Percentiles rank a stretch among this genome's conserved stretches.
Evolutionary conservation across 2,888 invertebrate species (phyloP).

Genomic region (Drosophila eohydei): DNA sequence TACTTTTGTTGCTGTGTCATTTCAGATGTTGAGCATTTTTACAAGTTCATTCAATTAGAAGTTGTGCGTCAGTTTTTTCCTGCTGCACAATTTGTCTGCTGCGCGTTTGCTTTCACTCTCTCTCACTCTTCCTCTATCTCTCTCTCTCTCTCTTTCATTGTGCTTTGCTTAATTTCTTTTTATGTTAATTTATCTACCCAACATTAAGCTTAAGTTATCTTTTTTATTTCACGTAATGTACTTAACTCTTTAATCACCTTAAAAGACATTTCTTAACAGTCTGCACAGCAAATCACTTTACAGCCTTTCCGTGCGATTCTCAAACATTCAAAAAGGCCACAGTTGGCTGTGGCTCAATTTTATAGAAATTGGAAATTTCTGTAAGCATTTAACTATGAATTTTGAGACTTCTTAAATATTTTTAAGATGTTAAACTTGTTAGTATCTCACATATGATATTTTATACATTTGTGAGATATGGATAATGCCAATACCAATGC

Average conservation of each 20-base stretch:
- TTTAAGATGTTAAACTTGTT: too few relatives aligned
- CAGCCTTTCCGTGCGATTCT: background rate
- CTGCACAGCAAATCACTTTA: background rate
- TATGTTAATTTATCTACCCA: constrained; percentile 35
- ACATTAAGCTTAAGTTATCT: constrained; percentile 6
- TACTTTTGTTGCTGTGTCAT: constrained; percentile 44
- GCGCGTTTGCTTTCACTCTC: constrained; percentile 3
- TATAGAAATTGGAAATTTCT: background rate
- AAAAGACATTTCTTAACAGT: background rate
- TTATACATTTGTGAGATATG: too few relatives aligned
- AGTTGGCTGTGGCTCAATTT: background rate
- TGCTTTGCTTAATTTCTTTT: constrained; percentile 25
- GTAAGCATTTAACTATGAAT: background rate
- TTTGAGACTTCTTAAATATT: too few relatives aligned
- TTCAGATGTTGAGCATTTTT: constrained; percentile 66
- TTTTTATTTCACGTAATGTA: background rate
- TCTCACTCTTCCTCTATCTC: background rate
- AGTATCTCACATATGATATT: too few relatives aligned
- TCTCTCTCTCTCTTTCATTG: background rate
- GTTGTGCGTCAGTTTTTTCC: constrained; percentile 53
- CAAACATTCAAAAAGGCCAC: background rate
- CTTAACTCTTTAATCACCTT: background rate
- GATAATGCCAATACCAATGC: too few relatives aligned
- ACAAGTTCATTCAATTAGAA: constrained; percentile 79
- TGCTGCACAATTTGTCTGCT: constrained; percentile 37